Evolutionary conservation across 2,888 invertebrate species (phyloP).

Genomic region (Spodoptera littoralis): DNA sequence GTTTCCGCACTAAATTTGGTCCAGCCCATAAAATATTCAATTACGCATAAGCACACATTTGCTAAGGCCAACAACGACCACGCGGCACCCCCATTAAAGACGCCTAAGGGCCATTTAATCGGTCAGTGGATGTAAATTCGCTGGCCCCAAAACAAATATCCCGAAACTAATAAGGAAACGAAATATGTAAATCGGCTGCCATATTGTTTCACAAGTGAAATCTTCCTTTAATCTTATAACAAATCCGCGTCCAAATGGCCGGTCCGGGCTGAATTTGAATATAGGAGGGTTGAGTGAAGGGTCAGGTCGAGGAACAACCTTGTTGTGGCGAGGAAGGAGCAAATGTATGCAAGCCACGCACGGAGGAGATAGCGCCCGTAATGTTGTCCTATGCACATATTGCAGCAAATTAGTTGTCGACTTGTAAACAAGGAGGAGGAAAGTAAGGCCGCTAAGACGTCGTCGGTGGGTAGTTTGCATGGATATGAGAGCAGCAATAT

Average conservation of each 20-base stretch:
- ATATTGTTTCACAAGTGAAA: constrained; percentile 89
- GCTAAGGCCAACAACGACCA: constrained; percentile 88
- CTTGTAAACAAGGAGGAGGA: constrained; percentile 87
- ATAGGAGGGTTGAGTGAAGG: constrained; percentile 84
- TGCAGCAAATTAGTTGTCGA: constrained; percentile 89
- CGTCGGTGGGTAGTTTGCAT: constrained; percentile 88
- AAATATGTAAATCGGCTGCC: constrained; percentile 89
- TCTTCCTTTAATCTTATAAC: constrained; percentile 90
- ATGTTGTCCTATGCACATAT: constrained; percentile 89
- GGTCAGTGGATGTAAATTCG: constrained; percentile 89
- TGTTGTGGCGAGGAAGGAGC: constrained; percentile 80
- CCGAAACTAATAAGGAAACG: constrained; percentile 89
- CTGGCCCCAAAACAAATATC: constrained; percentile 88
- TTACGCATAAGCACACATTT: constrained; percentile 89
- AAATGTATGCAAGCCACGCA: constrained; percentile 89
- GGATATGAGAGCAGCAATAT: constrained; percentile 89
- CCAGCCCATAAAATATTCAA: constrained; percentile 88
- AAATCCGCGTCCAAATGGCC: constrained; percentile 89
- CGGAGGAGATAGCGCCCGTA: constrained; percentile 86
- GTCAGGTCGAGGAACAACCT: constrained; percentile 77
- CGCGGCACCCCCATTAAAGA: constrained; percentile 89
- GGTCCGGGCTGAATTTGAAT: constrained; percentile 86
- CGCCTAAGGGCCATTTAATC: constrained; percentile 89
- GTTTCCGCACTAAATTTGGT: constrained; percentile 81
- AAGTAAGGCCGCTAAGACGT: constrained; percentile 86